Base-by-base conservation (phyloP, 92 coral and sea anemone species). In the Palythoa grandiflora region DNA sequence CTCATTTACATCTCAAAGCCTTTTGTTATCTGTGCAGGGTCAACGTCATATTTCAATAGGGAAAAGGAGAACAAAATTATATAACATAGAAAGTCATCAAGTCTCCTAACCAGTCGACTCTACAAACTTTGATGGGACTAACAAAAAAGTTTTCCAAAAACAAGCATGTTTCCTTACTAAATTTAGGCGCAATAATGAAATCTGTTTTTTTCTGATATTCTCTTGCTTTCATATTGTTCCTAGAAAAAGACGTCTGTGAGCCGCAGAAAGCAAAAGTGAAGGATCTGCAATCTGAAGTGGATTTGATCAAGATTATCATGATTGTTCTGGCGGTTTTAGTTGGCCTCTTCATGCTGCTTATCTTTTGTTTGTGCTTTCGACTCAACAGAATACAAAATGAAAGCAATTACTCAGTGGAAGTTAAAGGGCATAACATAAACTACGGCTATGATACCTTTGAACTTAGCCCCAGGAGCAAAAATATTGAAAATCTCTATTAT, bases 381-480 rank as follows among this genome's bases (percentile, higher is more conserved):
- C 15, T 65, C 44, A 28, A 28, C 28, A 66, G 50, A 53, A 81
- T 20, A 78, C 10, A 28, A 1, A 68, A 35, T 1, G 21, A 28
- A 6, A 44, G 54, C 60, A 21, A 0, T 38, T 66, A 81, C 52
- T 63, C 6, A 5, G 47, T 81, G n/a, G 12, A 65, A 21, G 9
- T 66, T 66, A 57, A 81, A 48, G 54, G 44, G 3, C 74, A 14
- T 11, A 60, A 61, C 13, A 20, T 21, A 6, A 81, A 81, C 38
- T 81, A 66, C 21, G 86, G 75, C 59, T 81, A 63, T 37, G 86
- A 81, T 11, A 47, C 60, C 5, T 65, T 44, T 81, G 86, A 81
- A 66, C 6, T 81, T 3, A 65, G 48, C 19, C 38, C 60, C 61
- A 65, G 47, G 61, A 81, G 47, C 75, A 81, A 66, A 63, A 81